Conservation (phyloP, 2,888 invertebrate species). For the Trachelus stipa region DNA sequence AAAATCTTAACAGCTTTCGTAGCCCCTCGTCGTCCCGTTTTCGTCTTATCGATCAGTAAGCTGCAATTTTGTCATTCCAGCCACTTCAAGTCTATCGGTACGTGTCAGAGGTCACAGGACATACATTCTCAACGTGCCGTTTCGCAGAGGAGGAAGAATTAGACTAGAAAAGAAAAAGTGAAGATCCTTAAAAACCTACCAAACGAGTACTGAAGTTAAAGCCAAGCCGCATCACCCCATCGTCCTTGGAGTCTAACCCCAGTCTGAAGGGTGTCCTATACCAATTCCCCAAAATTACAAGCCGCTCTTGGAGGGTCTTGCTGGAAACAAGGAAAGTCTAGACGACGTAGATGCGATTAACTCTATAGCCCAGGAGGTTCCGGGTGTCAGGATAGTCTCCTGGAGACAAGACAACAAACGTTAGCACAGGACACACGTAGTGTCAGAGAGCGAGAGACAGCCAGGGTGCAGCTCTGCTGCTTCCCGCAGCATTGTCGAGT, state of each 20-base stretch:
- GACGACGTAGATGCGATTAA: background rate
- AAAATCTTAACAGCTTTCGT: background rate
- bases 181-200: background rate
- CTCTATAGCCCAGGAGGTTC: background rate
- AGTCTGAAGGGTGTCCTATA: background rate
- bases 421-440: background rate
- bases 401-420: background rate
- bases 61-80: background rate
- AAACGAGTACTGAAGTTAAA: background rate
- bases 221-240: background rate
- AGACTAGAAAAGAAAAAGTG: background rate
- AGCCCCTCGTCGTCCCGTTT: background rate
- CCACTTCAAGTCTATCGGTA: background rate
- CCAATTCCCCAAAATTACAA: background rate
- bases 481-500: slow-evolving; percentile 53
- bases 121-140: background rate
- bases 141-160: background rate
- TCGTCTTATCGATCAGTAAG: background rate
- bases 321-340: background rate
- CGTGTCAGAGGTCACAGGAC: background rate
- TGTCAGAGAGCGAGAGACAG: background rate
- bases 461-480: slow-evolving; percentile 4
- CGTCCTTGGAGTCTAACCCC: background rate
- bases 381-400: background rate
- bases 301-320: background rate